Evolutionary conservation across 2,113 vertebrate species (phyloP).

Genomic region (Pterocles gutturalis): DNA sequence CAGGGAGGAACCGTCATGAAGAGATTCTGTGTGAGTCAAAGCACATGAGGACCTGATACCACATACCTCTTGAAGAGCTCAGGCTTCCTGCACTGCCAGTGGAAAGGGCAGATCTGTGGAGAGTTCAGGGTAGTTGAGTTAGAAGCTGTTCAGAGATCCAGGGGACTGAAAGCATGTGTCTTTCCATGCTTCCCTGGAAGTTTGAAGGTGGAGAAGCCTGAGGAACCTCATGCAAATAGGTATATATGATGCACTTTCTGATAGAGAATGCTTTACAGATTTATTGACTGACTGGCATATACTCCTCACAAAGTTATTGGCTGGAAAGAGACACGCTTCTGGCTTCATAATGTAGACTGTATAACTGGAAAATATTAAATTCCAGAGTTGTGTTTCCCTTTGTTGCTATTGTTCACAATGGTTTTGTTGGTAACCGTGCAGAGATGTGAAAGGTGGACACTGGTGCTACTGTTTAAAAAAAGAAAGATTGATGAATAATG

Average conservation of each 20-base stretch:
- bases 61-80: neutral
- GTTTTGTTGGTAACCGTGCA: neutral
- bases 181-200: neutral
- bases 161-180: neutral
- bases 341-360: neutral
- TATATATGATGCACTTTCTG: neutral
- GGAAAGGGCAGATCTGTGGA: neutral
- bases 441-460: neutral
- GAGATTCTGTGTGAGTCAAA: neutral
- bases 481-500: neutral
- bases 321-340: neutral
- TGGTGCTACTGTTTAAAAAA: neutral
- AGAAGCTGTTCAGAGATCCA: neutral
- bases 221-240: neutral
- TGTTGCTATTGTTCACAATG: neutral
- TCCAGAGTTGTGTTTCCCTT: neutral
- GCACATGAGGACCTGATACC: neutral
- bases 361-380: neutral
- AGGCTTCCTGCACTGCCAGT: neutral
- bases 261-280: neutral
- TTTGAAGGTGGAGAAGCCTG: neutral
- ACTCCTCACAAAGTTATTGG: neutral
- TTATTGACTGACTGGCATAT: neutral
- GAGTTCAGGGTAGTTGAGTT: neutral
- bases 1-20: neutral